These are phyloP conservation scores for Cephalotes varians DNA, from an alignment of 2,888 invertebrate species.

Conservation along the genomic window DNA sequence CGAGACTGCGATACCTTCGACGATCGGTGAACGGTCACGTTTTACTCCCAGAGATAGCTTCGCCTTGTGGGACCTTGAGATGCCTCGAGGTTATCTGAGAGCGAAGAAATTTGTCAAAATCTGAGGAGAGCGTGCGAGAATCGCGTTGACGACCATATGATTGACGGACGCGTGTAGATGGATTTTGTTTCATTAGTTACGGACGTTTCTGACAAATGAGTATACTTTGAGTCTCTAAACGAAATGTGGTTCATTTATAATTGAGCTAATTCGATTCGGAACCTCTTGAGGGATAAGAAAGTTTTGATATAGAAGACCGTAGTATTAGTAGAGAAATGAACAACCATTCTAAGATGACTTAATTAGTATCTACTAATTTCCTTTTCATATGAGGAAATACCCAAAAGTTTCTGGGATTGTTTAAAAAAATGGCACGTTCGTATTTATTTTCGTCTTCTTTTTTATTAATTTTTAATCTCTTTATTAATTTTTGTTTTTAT, in stretches of 20 bases:
- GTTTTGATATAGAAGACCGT: not conserved
- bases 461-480: no score
- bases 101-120: conserved; percentile 64
- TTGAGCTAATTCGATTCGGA: not conserved
- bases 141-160: not conserved
- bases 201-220: not conserved
- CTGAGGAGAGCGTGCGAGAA: conserved; percentile 19
- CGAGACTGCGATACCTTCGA: conserved; percentile 69
- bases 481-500: not conserved
- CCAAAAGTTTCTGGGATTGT: not conserved
- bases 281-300: not conserved
- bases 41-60: conserved; percentile 60
- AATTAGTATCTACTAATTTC: not conserved
- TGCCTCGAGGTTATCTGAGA: conserved; percentile 28
- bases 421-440: not conserved
- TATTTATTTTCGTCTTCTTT: not conserved
- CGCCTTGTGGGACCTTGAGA: conserved; percentile 42
- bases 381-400: not conserved
- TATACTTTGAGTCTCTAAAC: not conserved
- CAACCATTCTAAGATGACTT: not conserved
- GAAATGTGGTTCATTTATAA: not conserved
- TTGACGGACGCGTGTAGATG: not conserved
- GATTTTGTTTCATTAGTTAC: not conserved
- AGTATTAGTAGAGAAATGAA: not conserved
- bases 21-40: conserved; percentile 73